phyloP scores from a whole-genome alignment of 2,888 invertebrate genomes.

The Meta bourneti region DNA sequence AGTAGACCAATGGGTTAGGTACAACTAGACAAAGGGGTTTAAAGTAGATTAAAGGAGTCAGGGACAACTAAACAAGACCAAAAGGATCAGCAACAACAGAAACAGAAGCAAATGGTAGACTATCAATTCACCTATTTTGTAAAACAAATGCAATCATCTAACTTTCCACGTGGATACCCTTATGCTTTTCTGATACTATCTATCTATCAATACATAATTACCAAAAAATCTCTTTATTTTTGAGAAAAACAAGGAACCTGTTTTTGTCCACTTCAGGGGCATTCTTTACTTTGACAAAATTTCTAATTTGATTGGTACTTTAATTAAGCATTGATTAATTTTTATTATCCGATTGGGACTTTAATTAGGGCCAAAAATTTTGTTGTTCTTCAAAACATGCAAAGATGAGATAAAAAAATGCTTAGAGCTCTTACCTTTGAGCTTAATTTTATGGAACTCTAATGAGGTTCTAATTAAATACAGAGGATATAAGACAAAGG shows the following conservation, averaged over 20 bases:
- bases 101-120: too few species aligned
- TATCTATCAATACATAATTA: not conserved
- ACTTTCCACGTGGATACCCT: not conserved
- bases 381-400: not conserved
- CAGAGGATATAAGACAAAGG: not conserved
- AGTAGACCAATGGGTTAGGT: too few species aligned
- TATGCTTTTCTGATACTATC: not conserved
- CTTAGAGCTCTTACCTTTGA: not conserved
- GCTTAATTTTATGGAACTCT: not conserved
- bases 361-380: not conserved
- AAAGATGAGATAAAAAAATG: not conserved
- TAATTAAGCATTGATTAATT: not conserved
- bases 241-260: not conserved
- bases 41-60: too few species aligned
- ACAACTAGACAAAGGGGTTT: too few species aligned
- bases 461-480: not conserved
- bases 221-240: not conserved
- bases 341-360: not conserved
- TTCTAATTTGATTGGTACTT: conserved; percentile 1
- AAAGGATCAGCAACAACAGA: too few species aligned
- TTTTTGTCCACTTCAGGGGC: not conserved
- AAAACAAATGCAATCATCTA: too few species aligned
- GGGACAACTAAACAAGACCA: too few species aligned
- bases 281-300: not conserved
- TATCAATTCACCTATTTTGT: too few species aligned